phyloP scores from a whole-genome alignment of 2,113 vertebrate genomes.

The Anser cygnoides region DNA sequence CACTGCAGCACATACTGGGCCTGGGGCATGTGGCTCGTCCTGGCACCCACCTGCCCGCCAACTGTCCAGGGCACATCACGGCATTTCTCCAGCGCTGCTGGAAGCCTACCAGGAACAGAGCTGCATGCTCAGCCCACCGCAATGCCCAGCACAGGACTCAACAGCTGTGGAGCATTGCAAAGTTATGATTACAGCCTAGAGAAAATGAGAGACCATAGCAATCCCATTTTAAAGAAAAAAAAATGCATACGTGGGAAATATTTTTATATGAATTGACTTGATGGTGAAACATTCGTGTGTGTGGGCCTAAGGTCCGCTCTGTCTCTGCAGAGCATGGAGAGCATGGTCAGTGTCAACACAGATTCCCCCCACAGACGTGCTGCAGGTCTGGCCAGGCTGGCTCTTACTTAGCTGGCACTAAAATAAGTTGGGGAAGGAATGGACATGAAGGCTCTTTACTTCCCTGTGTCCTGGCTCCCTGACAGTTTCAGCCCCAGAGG shows the following conservation, averaged over 20 bases:
- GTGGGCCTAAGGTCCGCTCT: not conserved
- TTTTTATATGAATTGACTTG: not conserved
- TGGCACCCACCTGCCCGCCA: not conserved
- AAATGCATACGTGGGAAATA: not conserved
- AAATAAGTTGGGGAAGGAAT: not conserved
- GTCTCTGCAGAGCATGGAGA: not conserved
- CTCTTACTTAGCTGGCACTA: not conserved
- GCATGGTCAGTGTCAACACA: not conserved
- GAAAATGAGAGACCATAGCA: not conserved
- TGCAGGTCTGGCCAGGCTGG: not conserved
- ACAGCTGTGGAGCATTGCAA: constrained; percentile 20
- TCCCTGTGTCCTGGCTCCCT: constrained; percentile 30
- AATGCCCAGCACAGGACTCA: not conserved
- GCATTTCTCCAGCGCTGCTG: not conserved
- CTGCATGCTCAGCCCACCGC: not conserved
- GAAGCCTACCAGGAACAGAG: not conserved
- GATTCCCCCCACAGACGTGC: not conserved
- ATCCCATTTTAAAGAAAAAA: not conserved
- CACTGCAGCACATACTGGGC: not conserved
- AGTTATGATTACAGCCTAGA: not conserved
- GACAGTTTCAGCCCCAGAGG: constrained; percentile 49
- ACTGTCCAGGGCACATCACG: not conserved
- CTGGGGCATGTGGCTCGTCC: accelerated
- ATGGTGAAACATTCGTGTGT: not conserved
- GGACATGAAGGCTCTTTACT: not conserved